Base-by-base conservation (phyloP, 2,888 invertebrate species). In the Parascotia fuliginaria region DNA sequence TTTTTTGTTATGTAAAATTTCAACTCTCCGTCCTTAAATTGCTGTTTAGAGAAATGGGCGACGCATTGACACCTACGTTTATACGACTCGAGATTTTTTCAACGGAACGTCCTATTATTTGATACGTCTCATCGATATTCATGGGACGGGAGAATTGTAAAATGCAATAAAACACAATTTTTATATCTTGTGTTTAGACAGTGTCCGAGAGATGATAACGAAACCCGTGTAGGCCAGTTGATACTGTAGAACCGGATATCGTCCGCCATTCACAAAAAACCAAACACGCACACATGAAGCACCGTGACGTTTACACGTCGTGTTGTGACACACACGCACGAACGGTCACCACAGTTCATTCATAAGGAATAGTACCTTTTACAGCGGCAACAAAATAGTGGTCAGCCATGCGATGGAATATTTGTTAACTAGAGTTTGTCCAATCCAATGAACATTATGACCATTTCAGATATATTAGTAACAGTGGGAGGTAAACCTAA, bases 151-250 rank as follows among this genome's bases (percentile, higher is more conserved):
- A 75, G 77, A 74, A 85, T 78, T 85, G 87, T 91, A 89, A 89
- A 89, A 84, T 65, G 85, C 71, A 85, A 91, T 92, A 92, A 91
- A 91, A 86, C 89, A 85, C 86, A 83, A 89, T 88, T 89, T 91
- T 90, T 91, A 91, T 89, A 88, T 88, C 82, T 83, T 77, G 71
- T 89, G 86, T 91, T 91, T 90, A 90, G 91, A 90, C 91, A 85
- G 88, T 81, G 84, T 79, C 75, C 81, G 87, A 84, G 85, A 87
- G 85, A 79, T 89, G 91, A 92, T 92, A 92, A 92, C 88, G 76
- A 87, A 91, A 91, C 90, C 87, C 31, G 31, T 87, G 91, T 85
- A 85, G 75, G 64, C 76, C 80, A 73, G 77, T 70, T 81, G 76
- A 85, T 85, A 84, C 77, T 76, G 76, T 80, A 82, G 79, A 89